Evolutionary conservation across 2,888 invertebrate species (phyloP).

Genomic region (Psylliodes chrysocephalus): DNA sequence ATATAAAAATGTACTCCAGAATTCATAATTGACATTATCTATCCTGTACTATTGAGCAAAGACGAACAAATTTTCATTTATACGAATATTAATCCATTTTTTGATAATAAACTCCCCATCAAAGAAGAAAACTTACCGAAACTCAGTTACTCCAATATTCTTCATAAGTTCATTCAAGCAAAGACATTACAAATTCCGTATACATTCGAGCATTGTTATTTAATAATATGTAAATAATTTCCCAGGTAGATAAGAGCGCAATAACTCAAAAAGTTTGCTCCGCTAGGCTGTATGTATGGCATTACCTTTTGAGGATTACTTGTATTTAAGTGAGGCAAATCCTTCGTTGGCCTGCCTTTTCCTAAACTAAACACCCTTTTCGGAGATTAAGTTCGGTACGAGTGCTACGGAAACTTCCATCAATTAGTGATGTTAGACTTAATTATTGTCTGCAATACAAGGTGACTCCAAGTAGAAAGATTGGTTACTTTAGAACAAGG

Average conservation of each 20-base stretch:
- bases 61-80: too few relatives aligned
- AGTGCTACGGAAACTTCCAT: constrained; percentile 6
- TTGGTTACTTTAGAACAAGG: too few relatives aligned
- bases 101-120: too few relatives aligned
- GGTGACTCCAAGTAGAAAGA: too few relatives aligned
- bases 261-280: constrained; percentile 7
- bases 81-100: too few relatives aligned
- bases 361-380: constrained; percentile 18
- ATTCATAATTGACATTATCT: too few relatives aligned
- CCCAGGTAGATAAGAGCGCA: background rate
- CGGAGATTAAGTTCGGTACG: constrained; percentile 4
- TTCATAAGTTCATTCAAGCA: too few relatives aligned
- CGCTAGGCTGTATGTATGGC: background rate
- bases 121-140: too few relatives aligned
- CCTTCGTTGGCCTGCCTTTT: background rate
- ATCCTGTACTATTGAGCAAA: too few relatives aligned
- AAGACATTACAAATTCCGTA: too few relatives aligned
- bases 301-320: constrained; percentile 1
- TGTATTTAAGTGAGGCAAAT: constrained; percentile 3
- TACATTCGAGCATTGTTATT: background rate
- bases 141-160: too few relatives aligned
- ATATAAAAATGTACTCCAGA: too few relatives aligned
- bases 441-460: constrained; percentile 1
- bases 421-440: constrained; percentile 20
- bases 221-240: constrained; percentile 9